Conservation (phyloP, 2,797 vertebrate species). For the Holocentrus rufus region DNA sequence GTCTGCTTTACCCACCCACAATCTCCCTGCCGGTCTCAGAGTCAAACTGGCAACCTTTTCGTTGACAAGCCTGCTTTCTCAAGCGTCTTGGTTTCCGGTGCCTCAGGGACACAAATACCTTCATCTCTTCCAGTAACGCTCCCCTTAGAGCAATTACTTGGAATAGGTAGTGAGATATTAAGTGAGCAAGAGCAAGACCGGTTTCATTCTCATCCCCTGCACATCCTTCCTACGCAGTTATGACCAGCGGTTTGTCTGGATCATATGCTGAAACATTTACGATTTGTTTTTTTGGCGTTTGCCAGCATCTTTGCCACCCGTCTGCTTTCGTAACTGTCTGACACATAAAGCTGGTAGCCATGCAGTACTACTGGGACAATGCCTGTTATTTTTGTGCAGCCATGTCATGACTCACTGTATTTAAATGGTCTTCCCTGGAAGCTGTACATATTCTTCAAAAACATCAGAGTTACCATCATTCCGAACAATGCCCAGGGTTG, state of each 20-base stretch:
- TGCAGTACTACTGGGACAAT: background rate
- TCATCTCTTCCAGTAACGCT: background rate
- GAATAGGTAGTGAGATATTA: slow-evolving; percentile 18
- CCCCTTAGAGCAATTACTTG: slow-evolving; percentile 14
- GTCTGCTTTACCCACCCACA: background rate
- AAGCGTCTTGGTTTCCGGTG: background rate
- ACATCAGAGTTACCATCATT: background rate
- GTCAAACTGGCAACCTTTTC: too few relatives aligned
- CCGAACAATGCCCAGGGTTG: slow-evolving; percentile 19
- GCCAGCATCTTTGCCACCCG: too few relatives aligned
- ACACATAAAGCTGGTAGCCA: background rate
- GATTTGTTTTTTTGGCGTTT: too few relatives aligned
- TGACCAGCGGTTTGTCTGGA: background rate
- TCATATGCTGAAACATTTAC: too few relatives aligned
- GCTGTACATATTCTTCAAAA: slow-evolving; percentile 21
- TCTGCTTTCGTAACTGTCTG: background rate
- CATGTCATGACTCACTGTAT: background rate
- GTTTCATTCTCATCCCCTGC: slow-evolving; percentile 5
- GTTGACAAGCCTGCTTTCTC: background rate
- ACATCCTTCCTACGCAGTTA: background rate
- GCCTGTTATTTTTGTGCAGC: slow-evolving; percentile 24
- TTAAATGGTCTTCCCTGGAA: slow-evolving; percentile 14
- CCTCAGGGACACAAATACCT: background rate
- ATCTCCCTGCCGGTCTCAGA: background rate
- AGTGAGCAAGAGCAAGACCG: background rate